Evolutionary conservation across 2,888 invertebrate species (phyloP).

Genomic region (Pherbina coryleti): DNA sequence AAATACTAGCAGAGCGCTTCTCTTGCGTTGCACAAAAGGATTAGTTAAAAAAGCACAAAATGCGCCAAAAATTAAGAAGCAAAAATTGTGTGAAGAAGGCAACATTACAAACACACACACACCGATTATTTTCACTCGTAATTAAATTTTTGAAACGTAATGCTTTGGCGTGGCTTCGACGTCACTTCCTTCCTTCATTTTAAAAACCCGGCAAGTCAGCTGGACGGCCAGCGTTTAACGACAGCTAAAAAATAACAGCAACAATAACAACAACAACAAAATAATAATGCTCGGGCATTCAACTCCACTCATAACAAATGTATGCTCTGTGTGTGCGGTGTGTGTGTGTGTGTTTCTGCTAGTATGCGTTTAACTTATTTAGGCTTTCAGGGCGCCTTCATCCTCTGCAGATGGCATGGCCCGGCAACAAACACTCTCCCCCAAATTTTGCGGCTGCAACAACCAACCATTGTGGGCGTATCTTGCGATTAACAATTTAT

Average conservation of each 20-base stretch:
- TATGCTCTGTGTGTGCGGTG: neutral
- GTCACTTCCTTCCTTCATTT: neutral
- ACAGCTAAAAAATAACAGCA: neutral
- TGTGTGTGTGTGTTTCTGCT: neutral
- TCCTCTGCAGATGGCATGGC: neutral
- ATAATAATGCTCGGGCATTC: neutral
- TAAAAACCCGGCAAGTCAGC: too few relatives aligned
- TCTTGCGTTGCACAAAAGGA: neutral
- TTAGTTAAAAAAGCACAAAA: neutral
- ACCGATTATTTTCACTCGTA: neutral
- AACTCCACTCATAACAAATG: conserved; percentile 1
- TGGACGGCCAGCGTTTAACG: neutral
- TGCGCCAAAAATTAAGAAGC: neutral
- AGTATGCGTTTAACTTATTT: neutral
- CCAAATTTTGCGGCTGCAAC: neutral
- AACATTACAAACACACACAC: neutral
- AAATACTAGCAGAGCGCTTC: neutral
- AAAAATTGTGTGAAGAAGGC: neutral
- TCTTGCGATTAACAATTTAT: conserved; percentile 16
- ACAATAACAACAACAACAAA: neutral
- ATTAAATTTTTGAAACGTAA: conserved; percentile 17
- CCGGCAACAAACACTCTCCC: neutral
- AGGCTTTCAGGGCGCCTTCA: neutral
- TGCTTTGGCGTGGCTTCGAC: neutral
- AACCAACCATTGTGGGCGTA: neutral